A percentile compares a stretch with the other conserved stretches of the same genome.
These are phyloP conservation scores for Romanomermis culicivorax DNA, from an alignment of 2,888 invertebrate genomes.

Conservation along the genomic window DNA sequence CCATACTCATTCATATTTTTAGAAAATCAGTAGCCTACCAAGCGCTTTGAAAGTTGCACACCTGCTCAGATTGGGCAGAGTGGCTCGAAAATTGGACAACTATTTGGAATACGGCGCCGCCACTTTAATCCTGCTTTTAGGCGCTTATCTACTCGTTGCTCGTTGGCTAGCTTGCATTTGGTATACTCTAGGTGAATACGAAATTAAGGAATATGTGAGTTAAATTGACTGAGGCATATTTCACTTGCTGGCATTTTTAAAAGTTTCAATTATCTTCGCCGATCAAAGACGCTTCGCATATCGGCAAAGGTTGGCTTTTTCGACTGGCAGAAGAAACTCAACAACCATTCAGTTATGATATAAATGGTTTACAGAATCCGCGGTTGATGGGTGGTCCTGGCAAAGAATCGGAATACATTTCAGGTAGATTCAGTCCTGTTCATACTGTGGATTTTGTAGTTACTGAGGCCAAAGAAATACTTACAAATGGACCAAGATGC, in stretches of 20 bases:
- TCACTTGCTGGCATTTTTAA: too few species aligned
- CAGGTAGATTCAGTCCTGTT: too few species aligned
- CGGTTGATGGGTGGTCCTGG: slow-evolving; percentile 50
- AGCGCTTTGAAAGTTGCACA: slow-evolving; percentile 97
- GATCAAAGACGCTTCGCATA: too few species aligned
- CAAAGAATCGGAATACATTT: slow-evolving; percentile 22
- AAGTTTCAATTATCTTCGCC: too few species aligned
- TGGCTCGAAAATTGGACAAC: slow-evolving; percentile 92
- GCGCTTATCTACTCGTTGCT: slow-evolving; percentile 98
- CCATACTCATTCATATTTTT: slow-evolving; percentile 21
- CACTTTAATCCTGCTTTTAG: slow-evolving; percentile 83
- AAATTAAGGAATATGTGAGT: slow-evolving; percentile 16
- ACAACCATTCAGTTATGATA: neutral
- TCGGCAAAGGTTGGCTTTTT: neutral
- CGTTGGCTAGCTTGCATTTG: slow-evolving; percentile 99
- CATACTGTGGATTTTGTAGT: too few species aligned
- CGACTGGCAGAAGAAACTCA: neutral
- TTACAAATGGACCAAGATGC: too few species aligned
- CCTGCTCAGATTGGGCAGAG: slow-evolving; percentile 77
- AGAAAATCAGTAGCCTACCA: slow-evolving; percentile 95
- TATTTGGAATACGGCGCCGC: slow-evolving; percentile 99
- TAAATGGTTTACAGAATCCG: neutral
- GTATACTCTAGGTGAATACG: slow-evolving; percentile 61
- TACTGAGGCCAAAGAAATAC: too few species aligned
- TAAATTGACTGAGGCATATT: too few species aligned